phyloP scores from a whole-genome alignment of 2,797 vertebrate genomes.

The Macropus fuliginosus region DNA sequence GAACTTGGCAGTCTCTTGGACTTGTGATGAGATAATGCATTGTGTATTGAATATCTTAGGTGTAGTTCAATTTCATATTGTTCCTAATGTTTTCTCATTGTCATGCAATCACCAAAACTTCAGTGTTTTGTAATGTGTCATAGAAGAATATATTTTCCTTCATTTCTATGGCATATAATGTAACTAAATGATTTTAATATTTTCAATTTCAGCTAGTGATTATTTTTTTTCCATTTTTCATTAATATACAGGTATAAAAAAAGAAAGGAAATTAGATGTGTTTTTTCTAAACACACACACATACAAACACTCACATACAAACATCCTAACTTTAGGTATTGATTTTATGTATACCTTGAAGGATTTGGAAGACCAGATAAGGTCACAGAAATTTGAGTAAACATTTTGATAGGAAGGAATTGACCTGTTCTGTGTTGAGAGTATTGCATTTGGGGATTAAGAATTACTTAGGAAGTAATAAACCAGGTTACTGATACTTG shows the following conservation, averaged over 20 bases:
- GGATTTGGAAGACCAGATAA: background rate
- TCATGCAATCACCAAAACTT: background rate
- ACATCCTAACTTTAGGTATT: background rate
- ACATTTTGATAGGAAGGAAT: background rate
- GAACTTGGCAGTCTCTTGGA: background rate
- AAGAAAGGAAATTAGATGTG: background rate
- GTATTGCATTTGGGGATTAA: background rate
- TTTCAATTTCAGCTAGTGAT: background rate
- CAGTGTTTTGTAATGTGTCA: background rate
- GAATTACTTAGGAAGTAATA: background rate
- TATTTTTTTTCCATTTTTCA: background rate
- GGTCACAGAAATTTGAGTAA: background rate
- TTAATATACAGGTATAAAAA: background rate
- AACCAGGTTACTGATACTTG: background rate
- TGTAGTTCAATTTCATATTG: background rate
- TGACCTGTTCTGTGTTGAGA: background rate
- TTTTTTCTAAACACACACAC: background rate
- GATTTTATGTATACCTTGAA: background rate
- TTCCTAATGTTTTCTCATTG: background rate
- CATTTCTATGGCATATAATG: background rate
- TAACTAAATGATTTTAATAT: background rate
- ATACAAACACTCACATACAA: too few relatives aligned
- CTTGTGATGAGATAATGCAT: background rate
- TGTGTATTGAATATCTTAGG: background rate
- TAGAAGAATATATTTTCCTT: background rate